These are phyloP conservation scores for Lordiphosa andalusiaca DNA, from an alignment of 2,888 invertebrate species.

Conservation along the genomic window DNA sequence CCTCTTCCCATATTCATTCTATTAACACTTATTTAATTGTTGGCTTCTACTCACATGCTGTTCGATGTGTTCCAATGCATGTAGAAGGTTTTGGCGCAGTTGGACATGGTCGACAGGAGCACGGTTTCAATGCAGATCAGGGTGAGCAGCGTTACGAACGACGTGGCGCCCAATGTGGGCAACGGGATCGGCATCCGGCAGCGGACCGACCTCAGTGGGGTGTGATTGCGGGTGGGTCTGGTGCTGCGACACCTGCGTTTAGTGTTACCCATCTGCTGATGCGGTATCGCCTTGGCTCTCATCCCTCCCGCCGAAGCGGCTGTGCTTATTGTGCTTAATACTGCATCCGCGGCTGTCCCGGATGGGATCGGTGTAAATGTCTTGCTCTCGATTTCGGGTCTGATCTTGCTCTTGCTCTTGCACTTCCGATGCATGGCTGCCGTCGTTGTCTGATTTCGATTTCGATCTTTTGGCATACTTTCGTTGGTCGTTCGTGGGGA, in stretches of 20 bases:
- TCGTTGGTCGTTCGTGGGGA: slow-evolving; percentile 17
- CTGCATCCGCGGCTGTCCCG: slow-evolving; percentile 2
- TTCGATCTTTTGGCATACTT: slow-evolving; percentile 33
- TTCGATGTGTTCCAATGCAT: slow-evolving; percentile 95
- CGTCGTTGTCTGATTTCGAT: slow-evolving; percentile 27
- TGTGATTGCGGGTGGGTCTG: slow-evolving; percentile 8
- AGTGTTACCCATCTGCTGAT: background rate
- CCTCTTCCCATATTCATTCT: too few species aligned
- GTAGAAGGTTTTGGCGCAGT: slow-evolving; percentile 91
- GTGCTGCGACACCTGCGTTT: slow-evolving; percentile 11
- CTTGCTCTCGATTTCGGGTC: background rate
- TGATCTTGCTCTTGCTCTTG: slow-evolving; percentile 56
- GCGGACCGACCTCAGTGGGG: slow-evolving; percentile 19
- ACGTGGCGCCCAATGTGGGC: slow-evolving; percentile 80
- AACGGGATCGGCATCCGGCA: slow-evolving; percentile 74
- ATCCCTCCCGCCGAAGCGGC: slow-evolving; percentile 1
- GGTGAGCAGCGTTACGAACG: slow-evolving; percentile 82
- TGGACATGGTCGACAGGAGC: slow-evolving; percentile 83
- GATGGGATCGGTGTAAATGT: background rate
- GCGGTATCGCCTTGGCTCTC: background rate
- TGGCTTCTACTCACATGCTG: slow-evolving; percentile 83
- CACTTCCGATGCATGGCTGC: slow-evolving; percentile 56
- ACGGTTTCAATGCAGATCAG: slow-evolving; percentile 83
- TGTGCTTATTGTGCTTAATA: slow-evolving; percentile 11
- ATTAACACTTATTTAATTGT: too few species aligned